These are phyloP conservation scores for Hirtodrosophila cameraria DNA, from an alignment of 2,888 invertebrate species.

Conservation along the genomic window DNA sequence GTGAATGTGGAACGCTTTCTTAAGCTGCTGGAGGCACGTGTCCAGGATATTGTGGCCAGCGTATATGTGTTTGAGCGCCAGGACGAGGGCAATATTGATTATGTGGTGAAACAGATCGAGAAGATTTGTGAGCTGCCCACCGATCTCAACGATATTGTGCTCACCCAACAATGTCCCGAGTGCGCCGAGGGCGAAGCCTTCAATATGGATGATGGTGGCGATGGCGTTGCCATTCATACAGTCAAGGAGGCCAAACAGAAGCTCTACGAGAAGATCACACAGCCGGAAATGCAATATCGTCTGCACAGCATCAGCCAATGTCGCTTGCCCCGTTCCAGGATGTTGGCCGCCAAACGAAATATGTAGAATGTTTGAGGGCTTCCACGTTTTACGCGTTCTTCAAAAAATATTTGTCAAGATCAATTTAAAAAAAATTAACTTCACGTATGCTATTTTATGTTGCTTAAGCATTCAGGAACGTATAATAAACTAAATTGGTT, in stretches of 20 bases:
- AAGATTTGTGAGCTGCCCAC: constrained; percentile 83
- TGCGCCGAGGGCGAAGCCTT: constrained; percentile 84
- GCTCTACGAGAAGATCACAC: constrained; percentile 81
- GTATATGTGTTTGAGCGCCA: constrained; percentile 83
- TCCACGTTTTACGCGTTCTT: neutral
- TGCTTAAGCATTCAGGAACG: neutral
- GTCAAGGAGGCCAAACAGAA: constrained; percentile 72
- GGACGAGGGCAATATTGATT: constrained; percentile 56
- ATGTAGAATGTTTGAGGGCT: constrained; percentile 35
- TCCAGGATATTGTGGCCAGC: constrained; percentile 85
- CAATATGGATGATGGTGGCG: constrained; percentile 82
- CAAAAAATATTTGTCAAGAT: neutral
- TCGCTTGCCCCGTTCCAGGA: constrained; percentile 81
- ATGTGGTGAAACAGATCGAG: constrained; percentile 80
- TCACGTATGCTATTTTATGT: neutral
- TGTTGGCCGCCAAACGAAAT: constrained; percentile 79
- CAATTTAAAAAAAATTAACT: constrained; percentile 2
- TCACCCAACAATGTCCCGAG: constrained; percentile 83
- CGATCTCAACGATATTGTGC: constrained; percentile 85
- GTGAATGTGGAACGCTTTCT: constrained; percentile 86
- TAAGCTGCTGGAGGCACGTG: constrained; percentile 85
- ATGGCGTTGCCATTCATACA: constrained; percentile 69
- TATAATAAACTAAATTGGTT: neutral
- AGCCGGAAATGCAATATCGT: constrained; percentile 84
- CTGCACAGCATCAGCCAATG: constrained; percentile 83